Base-by-base conservation (phyloP, 2,113 vertebrate species). In the Melozone crissalis region DNA sequence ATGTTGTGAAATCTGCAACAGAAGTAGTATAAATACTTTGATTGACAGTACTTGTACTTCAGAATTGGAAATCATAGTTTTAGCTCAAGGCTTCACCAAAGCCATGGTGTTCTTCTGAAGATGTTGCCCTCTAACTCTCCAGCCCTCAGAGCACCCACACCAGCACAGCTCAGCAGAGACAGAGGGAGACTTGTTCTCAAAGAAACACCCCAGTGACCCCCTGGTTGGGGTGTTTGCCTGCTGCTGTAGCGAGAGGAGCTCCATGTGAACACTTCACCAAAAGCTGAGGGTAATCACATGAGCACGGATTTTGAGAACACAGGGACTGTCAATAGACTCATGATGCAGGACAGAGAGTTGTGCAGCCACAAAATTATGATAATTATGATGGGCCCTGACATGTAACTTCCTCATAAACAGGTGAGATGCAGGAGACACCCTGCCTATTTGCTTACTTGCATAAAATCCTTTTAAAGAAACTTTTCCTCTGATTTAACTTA, bases 131-230 rank as follows among this genome's bases (percentile, higher is more conserved):
- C 17, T 17, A 69, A 49, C 15, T 52, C 52, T 37, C n/a, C 57
- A 51, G 39, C 15, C 21, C 27, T 39, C 51, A 61, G 65, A 83
- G 83, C 2, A 7, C 9, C n/a, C 2, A 5, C 6, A 15, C 2
- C 44, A 68, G 18, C 46, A 77, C 4, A n/a, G 16, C 2, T 61
- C 27, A 21, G 41, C 31, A 33, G 26, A 77, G n/a, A 55, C 3
- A 59, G 31, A n/a, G 51, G 51, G n/a, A 85, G 30, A 26, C 5
- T 65, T 3, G 1, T 58, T n/a, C 59, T 69, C 31, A 57, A 44
- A 79, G 41, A 31, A 8, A 26, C 11, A 33, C 4, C 9, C 9
- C 30, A 31, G 16, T 3, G 10, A 46, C 3, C 0, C 0, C 10
- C 11, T 79, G 7, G 15, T 3, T 85, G 59, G 30, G 21, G 30